Base-by-base conservation (phyloP, 2,888 invertebrate genomes). In the Phortica okadai region DNA sequence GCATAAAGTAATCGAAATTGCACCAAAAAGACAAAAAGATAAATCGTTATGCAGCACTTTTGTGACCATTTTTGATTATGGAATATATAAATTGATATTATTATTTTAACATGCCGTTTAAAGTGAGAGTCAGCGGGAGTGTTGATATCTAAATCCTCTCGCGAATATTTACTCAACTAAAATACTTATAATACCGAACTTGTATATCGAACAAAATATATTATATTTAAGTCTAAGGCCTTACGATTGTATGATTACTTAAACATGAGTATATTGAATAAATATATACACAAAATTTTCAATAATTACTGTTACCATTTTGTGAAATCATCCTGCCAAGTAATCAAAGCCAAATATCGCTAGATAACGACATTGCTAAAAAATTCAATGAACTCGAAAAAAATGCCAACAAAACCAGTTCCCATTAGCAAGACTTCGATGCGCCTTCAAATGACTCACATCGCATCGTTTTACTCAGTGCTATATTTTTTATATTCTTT, bases 201-300 rank as follows among this genome's bases (percentile, higher is more conserved):
- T 50, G 50, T 50, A 50, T 50, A 50, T 5, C 50, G 50, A 50
- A 50, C 50, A 50, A 50, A 5, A 8, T 50, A 6, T 0, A 14
- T 50, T 11, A 14, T 50, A 14, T 50, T 5, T 50, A 11, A 50
- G 10, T 50, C 6, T 50, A 50, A 62, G 16, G 56, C 56, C 10
- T 62, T 25, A 62, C 25, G 62, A 16, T 62, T 62, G 62, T 62
- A 62, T 62, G 62, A 70, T 25, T 50, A 50, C 50, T 50, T 16
- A 70, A 50, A 41, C 41, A 66, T 66, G 10, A 33, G 10, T 41
- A 66, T 42, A 21, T 21, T 21, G 33, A 14, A 41, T 8, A 33
- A 66, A 41, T 66, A 41, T 11, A 62, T 21, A 21, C 25, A 62
- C 16, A 64, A 5, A 25, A 33, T 33, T 33, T 33, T 33, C 33